phyloP scores from a whole-genome alignment of 2,113 vertebrate species.

The Urocitellus parryii region DNA sequence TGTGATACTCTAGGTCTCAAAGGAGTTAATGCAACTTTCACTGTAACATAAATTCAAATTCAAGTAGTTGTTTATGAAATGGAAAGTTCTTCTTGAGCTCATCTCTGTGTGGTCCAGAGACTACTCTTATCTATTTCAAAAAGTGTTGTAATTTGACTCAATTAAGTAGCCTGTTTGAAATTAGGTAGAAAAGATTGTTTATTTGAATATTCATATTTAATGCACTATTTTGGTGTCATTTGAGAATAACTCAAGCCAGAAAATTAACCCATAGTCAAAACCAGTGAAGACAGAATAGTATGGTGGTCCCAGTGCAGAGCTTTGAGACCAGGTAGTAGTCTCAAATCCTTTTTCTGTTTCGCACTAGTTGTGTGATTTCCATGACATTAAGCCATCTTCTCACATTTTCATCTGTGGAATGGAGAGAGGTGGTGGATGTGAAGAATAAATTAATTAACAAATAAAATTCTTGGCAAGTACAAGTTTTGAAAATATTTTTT shows the following conservation, averaged over 20 bases:
- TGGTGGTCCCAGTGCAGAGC: neutral
- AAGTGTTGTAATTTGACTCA: neutral
- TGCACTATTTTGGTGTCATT: neutral
- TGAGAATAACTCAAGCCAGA: neutral
- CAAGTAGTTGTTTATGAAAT: neutral
- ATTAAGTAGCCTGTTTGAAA: neutral
- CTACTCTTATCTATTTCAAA: neutral
- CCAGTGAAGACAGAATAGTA: neutral
- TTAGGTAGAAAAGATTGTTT: neutral
- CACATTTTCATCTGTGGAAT: neutral
- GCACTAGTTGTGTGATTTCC: neutral
- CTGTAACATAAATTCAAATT: neutral
- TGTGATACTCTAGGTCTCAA: neutral
- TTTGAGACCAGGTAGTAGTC: neutral
- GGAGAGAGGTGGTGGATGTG: neutral
- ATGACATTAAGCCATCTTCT: neutral
- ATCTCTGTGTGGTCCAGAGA: neutral
- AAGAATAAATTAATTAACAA: neutral
- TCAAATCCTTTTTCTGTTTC: neutral
- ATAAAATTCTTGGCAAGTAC: neutral
- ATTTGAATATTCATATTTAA: neutral
- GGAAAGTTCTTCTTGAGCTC: neutral
- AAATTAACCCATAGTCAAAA: neutral
- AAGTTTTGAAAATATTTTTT: slow-evolving; percentile 27
- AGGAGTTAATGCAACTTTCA: neutral